Base-by-base conservation (phyloP, 2,888 invertebrate genomes). In the Lithophane leautieri region DNA sequence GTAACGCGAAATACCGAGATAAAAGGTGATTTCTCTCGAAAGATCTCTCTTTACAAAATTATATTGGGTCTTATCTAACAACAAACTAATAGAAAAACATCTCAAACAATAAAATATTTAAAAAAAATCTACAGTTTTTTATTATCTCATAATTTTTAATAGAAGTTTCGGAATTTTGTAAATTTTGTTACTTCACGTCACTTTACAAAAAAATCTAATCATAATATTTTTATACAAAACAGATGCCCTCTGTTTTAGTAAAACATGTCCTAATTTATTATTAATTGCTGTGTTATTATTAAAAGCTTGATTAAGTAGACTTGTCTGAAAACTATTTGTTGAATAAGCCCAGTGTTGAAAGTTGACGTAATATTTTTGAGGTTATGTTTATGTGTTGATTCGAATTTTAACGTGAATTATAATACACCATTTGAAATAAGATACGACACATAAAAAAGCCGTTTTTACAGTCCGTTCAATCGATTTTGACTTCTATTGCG, bases 191-290 rank as follows among this genome's bases (percentile, higher is more conserved):
- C 16, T 42, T n/a, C 11, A 52, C 52, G n/a, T 42, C n/a, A 62
- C 14, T 22, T n/a, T 14, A 16, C 47, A 1, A 47, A 72, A 61
- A 47, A n/a, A 54, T 9, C 9, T 25, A n/a, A 34, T 19, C 54
- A 68, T 34, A 65, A 71, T 61, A 65, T 52, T 81, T 40, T 70
- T 61, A 81, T 16, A 34, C 2, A 58, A 0, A 73, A 52, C 81
- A 81, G 81, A 81, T 67, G 81, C 28, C 14, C 34, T 2, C 0
- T 67, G 61, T 70, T 80, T 69, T 58, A 50, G 9, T 40, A n/a
- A 76, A 76, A 54, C 54, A 28, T 62, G 54, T 19, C 54, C 25
- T 47, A 66, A 72, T 71, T 65, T 76, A 67, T 81, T 67, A 76
- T 70, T 67, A 60, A 68, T 63, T 44, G 34, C 47, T 44, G 28